These are phyloP conservation scores for Oscheius myriophilus DNA, from an alignment of 2,888 invertebrate species.

Conservation along the genomic window DNA sequence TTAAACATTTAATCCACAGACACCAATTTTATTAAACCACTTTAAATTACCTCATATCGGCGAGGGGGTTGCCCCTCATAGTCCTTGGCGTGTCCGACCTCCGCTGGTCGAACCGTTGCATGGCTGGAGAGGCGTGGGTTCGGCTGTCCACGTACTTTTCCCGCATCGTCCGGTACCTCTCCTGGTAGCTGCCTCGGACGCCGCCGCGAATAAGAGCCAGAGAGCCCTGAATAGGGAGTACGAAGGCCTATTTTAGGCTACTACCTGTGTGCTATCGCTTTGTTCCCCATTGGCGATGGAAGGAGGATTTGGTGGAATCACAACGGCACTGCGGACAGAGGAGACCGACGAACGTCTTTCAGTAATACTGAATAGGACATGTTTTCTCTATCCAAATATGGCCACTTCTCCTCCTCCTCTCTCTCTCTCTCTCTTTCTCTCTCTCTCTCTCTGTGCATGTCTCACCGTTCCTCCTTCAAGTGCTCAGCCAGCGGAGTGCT, in stretches of 20 bases:
- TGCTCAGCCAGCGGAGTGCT: conserved; percentile 36
- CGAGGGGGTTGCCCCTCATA: conserved; percentile 17
- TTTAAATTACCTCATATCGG: conserved; percentile 13
- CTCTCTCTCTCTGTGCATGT: too few species aligned
- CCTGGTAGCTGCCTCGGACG: conserved; percentile 29
- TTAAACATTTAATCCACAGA: too few species aligned
- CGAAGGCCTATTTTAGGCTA: too few species aligned
- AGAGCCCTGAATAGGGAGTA: conserved; percentile 24
- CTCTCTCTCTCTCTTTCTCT: too few species aligned
- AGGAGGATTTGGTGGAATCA: conserved; percentile 4
- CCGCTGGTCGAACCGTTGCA: conserved; percentile 20
- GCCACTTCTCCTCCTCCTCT: too few species aligned
- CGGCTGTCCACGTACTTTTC: conserved; percentile 27
- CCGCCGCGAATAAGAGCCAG: conserved; percentile 18
- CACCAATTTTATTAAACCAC: too few species aligned
- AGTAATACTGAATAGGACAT: neutral
- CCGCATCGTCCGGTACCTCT: conserved; percentile 25
- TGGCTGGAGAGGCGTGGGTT: conserved; percentile 1
- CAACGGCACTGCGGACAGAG: conserved; percentile 18
- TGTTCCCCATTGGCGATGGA: conserved; percentile 19
- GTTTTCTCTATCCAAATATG: too few species aligned
- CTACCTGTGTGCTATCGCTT: conserved; percentile 29
- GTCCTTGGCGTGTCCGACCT: conserved; percentile 16
- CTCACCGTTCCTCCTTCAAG: conserved; percentile 2
- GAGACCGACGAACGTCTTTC: conserved; percentile 23